These are phyloP conservation scores for Apis cerana DNA, from an alignment of 1,140 invertebrate species.

Conservation along the genomic window DNA sequence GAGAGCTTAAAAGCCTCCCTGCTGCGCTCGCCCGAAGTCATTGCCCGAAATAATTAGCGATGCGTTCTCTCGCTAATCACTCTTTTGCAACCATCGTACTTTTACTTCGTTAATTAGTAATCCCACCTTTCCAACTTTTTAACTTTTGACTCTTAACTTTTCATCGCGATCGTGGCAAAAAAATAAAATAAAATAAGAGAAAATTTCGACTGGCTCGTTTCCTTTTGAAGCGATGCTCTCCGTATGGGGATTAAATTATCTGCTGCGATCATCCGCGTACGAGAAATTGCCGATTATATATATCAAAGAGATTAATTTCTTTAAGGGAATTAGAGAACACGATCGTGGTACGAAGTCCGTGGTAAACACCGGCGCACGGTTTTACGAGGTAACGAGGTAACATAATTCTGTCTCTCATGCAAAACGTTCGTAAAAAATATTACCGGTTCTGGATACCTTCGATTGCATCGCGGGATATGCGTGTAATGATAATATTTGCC, in stretches of 20 bases:
- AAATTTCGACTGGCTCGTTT: neutral
- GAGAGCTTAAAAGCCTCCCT: neutral
- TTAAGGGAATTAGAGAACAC: neutral
- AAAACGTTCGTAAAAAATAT: conserved; percentile 21
- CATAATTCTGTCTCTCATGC: conserved; percentile 21
- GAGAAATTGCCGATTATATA: neutral
- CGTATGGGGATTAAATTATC: too few relatives aligned
- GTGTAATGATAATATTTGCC: conserved; percentile 21
- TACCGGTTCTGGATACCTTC: conserved; percentile 42
- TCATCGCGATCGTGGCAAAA: neutral
- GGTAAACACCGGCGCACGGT: conserved; percentile 27
- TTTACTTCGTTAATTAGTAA: conserved; percentile 19
- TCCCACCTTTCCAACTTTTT: neutral
- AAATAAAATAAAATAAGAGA: neutral
- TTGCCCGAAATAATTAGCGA: conserved; percentile 49
- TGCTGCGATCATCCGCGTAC: neutral
- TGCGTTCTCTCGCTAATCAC: conserved; percentile 1
- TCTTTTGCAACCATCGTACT: neutral
- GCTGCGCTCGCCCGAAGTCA: neutral
- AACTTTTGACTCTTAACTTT: neutral
- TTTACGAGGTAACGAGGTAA: conserved; percentile 36
- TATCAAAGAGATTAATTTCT: neutral
- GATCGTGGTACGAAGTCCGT: neutral
- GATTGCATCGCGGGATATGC: conserved; percentile 1
- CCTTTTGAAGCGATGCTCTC: neutral